Base-by-base conservation (phyloP, 2,888 invertebrate genomes). In the Trichopria drosophilae region DNA sequence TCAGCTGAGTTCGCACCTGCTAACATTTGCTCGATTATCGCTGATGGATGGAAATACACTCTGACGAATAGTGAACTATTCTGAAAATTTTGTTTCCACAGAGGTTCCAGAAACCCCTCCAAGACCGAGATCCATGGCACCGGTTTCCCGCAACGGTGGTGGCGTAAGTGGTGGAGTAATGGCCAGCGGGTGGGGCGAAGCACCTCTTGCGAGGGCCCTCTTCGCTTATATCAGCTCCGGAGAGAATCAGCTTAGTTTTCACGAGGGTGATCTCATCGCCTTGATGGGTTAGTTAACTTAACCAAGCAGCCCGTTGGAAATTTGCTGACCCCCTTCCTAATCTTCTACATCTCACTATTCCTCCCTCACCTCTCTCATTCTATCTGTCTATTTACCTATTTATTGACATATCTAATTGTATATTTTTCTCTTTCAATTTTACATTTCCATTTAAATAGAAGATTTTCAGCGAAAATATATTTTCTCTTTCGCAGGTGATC, bases 231-330 rank as follows among this genome's bases (percentile, higher is more conserved):
- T 91, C 53, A 92, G 93, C 24, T 77, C 90, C 57, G 84, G 93
- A 5, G 94, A 93, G 70, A 93, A 93, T 77, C 94, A 95, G 76
- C 82, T 95, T 53, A 90, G 89, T 71, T 95, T 95, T 78, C 85
- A 88, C 57, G 93, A 93, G 77, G 92, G 92, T 55, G 95, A 95
- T 76, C 81, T 90, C 52, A 86, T 95, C 47, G 88, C 90, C 6
- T 77, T 94, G 58, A 86, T 93, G 64, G 95, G 80, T 80, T 62
- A 72, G 69, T 62, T 20, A n/a, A n/a, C n/a, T n/a, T n/a, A n/a
- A n/a, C n/a, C n/a, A n/a, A n/a, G n/a, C n/a, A n/a, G n/a, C n/a
- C n/a, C n/a, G n/a, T n/a, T n/a, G n/a, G n/a, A n/a, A n/a, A n/a
- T n/a, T n/a, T n/a, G n/a, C n/a, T n/a, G n/a, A n/a, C n/a, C n/a